phyloP scores from a whole-genome alignment of 2,113 vertebrate species.

The Boulengeromyrus knoepffleri region DNA sequence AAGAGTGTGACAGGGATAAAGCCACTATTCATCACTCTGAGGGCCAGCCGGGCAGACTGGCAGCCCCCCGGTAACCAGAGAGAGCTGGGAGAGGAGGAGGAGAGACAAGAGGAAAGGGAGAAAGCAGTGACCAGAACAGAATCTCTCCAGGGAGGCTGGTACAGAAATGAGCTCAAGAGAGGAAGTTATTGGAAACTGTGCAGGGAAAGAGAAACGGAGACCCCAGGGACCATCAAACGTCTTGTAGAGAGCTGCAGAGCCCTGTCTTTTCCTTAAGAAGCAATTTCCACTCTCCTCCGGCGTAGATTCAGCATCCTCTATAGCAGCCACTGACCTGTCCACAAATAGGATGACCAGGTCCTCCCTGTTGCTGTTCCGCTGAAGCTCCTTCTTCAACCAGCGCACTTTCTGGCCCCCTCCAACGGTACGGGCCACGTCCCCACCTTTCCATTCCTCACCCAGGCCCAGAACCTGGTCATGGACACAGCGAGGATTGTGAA shows the following conservation, averaged over 20 bases:
- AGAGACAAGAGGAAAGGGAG: background rate
- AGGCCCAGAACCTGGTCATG: constrained; percentile 58
- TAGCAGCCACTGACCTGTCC: constrained; percentile 64
- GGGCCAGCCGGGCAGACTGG: background rate
- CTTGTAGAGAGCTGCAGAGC: background rate
- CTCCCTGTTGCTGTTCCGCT: constrained; percentile 51
- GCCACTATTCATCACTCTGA: background rate
- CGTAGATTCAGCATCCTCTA: background rate
- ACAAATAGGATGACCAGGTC: constrained; percentile 75
- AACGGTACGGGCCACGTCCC: constrained; percentile 66
- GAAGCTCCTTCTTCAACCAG: constrained; percentile 78
- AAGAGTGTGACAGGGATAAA: constrained; percentile 4
- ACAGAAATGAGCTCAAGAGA: background rate
- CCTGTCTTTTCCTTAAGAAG: background rate
- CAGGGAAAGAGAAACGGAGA: background rate
- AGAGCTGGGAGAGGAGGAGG: background rate
- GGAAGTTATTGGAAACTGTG: background rate
- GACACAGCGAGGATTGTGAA: background rate
- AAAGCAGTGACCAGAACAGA: background rate
- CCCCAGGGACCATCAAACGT: background rate
- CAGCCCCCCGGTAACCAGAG: background rate
- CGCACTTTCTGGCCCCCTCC: constrained; percentile 87
- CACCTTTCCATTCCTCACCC: constrained; percentile 68
- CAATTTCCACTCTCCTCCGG: background rate
- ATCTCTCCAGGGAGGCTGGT: background rate